These are phyloP conservation scores for Synergus gifuensis DNA, from an alignment of 2,888 invertebrate species.

Conservation along the genomic window DNA sequence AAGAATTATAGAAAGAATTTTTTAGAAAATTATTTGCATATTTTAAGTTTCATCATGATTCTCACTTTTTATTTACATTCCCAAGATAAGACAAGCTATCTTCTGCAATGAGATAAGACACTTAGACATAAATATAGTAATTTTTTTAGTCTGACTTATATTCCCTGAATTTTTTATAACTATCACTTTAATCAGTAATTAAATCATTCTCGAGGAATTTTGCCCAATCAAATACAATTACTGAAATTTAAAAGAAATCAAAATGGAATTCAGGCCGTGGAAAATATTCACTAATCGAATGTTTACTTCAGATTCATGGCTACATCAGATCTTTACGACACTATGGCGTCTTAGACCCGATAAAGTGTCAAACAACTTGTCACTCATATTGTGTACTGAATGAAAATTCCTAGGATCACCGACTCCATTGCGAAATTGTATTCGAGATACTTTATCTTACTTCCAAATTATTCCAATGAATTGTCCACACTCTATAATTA, in stretches of 20 bases:
- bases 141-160: neutral
- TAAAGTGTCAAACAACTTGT: neutral
- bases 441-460: neutral
- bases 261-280: neutral
- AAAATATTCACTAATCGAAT: neutral
- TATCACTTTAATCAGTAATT: neutral
- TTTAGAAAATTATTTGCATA: neutral
- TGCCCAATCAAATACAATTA: neutral
- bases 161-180: neutral
- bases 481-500: neutral
- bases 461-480: slow-evolving; percentile 17
- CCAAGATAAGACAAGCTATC: neutral
- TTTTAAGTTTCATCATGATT: neutral
- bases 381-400: neutral
- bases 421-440: neutral
- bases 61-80: neutral
- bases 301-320: neutral
- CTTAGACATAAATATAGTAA: neutral
- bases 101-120: neutral
- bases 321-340: neutral
- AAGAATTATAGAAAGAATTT: neutral
- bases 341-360: neutral
- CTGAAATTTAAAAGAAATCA: neutral
- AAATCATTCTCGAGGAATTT: too few relatives aligned
- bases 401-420: neutral